phyloP scores from a whole-genome alignment of 2,888 invertebrate species.

The Oligia latruncula region DNA sequence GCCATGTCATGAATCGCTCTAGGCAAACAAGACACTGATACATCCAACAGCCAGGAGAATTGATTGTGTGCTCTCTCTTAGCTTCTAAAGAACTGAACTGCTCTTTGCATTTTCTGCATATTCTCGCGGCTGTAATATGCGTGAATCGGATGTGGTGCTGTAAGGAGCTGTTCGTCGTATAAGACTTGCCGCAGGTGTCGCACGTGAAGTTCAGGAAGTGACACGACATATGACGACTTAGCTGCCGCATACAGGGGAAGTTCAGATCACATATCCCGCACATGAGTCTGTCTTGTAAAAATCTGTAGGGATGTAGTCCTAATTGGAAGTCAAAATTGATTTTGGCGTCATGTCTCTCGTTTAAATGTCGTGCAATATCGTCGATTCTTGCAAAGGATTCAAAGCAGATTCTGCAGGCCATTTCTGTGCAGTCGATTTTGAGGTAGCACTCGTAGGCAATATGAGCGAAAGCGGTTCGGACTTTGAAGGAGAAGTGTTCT shows the following conservation, averaged over 20 bases:
- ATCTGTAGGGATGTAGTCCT: conserved; percentile 81
- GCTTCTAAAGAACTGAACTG: conserved; percentile 76
- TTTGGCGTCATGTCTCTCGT: conserved; percentile 71
- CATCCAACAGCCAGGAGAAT: conserved; percentile 79
- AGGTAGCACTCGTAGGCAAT: conserved; percentile 77
- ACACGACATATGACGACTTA: conserved; percentile 81
- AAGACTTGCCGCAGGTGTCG: conserved; percentile 83
- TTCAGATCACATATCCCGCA: conserved; percentile 80
- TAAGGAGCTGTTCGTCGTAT: conserved; percentile 78
- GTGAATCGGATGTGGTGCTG: conserved; percentile 78
- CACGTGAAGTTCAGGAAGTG: conserved; percentile 83
- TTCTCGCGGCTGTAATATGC: conserved; percentile 75
- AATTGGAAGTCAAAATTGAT: conserved; percentile 74
- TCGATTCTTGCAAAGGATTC: conserved; percentile 72
- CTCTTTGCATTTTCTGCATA: conserved; percentile 81
- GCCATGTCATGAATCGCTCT: conserved; percentile 79
- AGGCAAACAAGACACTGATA: conserved; percentile 81
- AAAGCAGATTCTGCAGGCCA: conserved; percentile 79
- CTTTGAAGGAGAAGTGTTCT: conserved; percentile 76
- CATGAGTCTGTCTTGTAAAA: conserved; percentile 75
- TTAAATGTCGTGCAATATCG: conserved; percentile 78
- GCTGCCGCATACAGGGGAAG: conserved; percentile 76
- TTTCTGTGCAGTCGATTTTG: conserved; percentile 82
- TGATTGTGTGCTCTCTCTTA: conserved; percentile 75
- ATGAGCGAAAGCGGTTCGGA: conserved; percentile 79